phyloP scores from a whole-genome alignment of 1,140 invertebrate genomes.

The Orchestia grillus region DNA sequence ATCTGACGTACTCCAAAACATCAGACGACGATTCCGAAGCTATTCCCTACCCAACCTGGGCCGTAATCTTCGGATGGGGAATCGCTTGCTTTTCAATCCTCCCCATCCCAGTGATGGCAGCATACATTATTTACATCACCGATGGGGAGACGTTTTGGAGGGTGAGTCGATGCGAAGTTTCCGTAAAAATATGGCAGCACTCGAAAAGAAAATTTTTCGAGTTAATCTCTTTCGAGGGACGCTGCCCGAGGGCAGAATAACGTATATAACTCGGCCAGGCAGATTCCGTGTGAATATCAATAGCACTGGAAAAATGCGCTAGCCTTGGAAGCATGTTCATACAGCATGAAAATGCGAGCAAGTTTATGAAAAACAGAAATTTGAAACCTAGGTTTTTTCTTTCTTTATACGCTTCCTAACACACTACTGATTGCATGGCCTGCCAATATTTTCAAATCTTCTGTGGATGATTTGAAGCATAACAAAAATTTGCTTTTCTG shows the following conservation, averaged over 20 bases:
- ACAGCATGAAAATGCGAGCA: not conserved
- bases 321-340: not conserved
- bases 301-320: not conserved
- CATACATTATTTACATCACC: slow-evolving; percentile 80
- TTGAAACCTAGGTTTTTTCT: not conserved
- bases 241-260: not conserved
- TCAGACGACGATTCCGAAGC: not conserved
- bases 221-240: not conserved
- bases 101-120: slow-evolving; percentile 87
- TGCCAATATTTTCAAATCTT: not conserved
- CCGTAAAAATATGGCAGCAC: not conserved
- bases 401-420: not conserved
- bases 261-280: not conserved
- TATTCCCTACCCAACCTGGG: slow-evolving; percentile 83
- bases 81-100: slow-evolving; percentile 84
- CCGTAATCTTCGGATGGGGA: slow-evolving; percentile 87
- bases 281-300: not conserved
- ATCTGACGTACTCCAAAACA: slow-evolving; percentile 85
- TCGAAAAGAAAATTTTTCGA: not conserved
- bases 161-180: not conserved
- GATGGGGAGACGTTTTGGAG: not conserved
- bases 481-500: not conserved
- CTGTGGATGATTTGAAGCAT: not conserved
- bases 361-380: not conserved
- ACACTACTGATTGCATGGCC: not conserved